These are phyloP conservation scores for Habroteleia sp. DNA, from an alignment of 2,888 invertebrate genomes.

Conservation along the genomic window DNA sequence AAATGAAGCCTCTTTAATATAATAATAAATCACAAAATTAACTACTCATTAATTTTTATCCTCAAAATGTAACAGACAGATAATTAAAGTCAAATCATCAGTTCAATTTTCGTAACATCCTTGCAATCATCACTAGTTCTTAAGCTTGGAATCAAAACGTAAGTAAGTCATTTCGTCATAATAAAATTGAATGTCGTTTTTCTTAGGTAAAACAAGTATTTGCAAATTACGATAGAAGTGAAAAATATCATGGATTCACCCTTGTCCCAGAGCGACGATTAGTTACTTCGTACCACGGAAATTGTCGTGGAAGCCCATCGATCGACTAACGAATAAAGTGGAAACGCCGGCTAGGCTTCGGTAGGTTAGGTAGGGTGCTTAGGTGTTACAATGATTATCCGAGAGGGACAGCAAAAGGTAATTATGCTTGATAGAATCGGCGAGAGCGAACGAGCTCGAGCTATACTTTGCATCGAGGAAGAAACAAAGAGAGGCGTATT, in stretches of 20 bases:
- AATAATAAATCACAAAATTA: too few species aligned
- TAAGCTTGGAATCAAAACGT: background rate
- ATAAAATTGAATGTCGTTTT: slow-evolving; percentile 23
- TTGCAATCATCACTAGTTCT: slow-evolving; percentile 9
- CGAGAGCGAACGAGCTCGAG: slow-evolving; percentile 72
- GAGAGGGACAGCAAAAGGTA: slow-evolving; percentile 80
- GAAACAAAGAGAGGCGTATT: slow-evolving; percentile 67
- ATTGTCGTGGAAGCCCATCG: slow-evolving; percentile 75
- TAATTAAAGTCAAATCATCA: slow-evolving; percentile 19
- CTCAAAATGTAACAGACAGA: background rate
- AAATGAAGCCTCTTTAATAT: too few species aligned
- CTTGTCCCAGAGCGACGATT: slow-evolving; percentile 63
- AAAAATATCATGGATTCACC: slow-evolving; percentile 61
- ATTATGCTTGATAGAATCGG: slow-evolving; percentile 80
- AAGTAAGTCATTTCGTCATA: slow-evolving; percentile 25
- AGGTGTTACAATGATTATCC: slow-evolving; percentile 81
- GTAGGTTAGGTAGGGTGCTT: slow-evolving; percentile 79
- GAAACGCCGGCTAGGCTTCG: slow-evolving; percentile 76
- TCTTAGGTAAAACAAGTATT: slow-evolving; percentile 24
- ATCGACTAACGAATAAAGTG: slow-evolving; percentile 76
- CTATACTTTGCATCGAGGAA: slow-evolving; percentile 75
- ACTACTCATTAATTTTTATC: slow-evolving; percentile 1
- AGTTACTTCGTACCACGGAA: slow-evolving; percentile 70
- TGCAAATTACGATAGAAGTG: slow-evolving; percentile 51
- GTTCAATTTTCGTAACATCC: slow-evolving; percentile 23